Conservation (phyloP, 1,140 invertebrate genomes). For the Leptonema lineaticorne region DNA sequence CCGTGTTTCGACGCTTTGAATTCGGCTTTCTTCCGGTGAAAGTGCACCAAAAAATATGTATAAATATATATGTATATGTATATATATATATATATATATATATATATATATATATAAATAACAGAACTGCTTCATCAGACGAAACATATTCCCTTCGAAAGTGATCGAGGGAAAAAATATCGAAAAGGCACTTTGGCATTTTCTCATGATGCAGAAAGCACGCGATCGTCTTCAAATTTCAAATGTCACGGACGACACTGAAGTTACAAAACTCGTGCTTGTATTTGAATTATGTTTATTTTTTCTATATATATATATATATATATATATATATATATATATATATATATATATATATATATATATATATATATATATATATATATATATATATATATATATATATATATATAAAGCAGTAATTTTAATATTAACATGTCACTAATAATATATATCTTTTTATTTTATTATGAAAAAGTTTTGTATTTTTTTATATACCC, state of each 20-base stretch:
- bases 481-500: background rate
- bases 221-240: too few species aligned
- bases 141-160: too few species aligned
- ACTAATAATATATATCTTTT: background rate
- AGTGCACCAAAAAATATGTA: background rate
- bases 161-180: too few species aligned
- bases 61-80: background rate
- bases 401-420: background rate
- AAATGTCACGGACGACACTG: too few species aligned
- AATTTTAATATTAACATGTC: background rate
- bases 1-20: background rate
- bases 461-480: background rate
- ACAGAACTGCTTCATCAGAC: too few species aligned
- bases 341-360: background rate
- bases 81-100: background rate
- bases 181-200: too few species aligned
- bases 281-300: too few species aligned
- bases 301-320: background rate
- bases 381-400: background rate
- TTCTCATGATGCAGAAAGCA: too few species aligned
- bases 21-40: constrained; percentile 23
- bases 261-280: too few species aligned
- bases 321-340: background rate
- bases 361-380: background rate
- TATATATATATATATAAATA: too few species aligned